Evolutionary conservation across 1,140 invertebrate genomes (phyloP), one percentile per base, ranked within the genome.

Genomic region (Papilio glaucus): DNA sequence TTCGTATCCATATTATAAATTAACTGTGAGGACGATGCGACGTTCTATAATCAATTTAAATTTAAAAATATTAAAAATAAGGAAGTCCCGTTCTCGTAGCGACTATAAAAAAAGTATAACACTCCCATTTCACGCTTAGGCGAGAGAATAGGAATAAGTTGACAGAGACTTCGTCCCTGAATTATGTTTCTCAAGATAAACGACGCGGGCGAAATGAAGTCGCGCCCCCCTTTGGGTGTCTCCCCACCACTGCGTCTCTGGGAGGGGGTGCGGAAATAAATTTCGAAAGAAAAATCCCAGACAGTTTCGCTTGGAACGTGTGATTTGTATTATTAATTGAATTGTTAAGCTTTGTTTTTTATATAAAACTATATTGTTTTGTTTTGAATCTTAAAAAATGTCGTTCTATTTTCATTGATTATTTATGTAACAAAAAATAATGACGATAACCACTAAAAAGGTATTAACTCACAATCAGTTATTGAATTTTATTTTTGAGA

Each of bases 141-240:
- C 88, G 89, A 94, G 91, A 92, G 92, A 94, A 93, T 93, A 92
- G 89, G 93, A 93, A 93, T 94, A 94, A 93, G 93, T 93, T 94
- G 93, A 94, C 93, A 93, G 91, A 89, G 93, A 89, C 93, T 93
- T 92, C 89, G 87, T 85, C 82, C 84, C 84, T 93, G 93, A 94
- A 85, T 94, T 93, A 94, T 94, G 93, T 88, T 85, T 80, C 86
- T 90, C 86, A 93, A 94, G 92, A 94, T 94, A 94, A 94, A 94
- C 92, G 93, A 90, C 92, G 85, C 87, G 86, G 89, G 91, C 92
- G 92, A 93, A 94, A 94, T 94, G 93, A 94, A 94, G 92, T 92
- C 90, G 86, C 86, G 77, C 85, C 79, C 76, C 85, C 78, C 63
- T 72, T 71, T 42, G 41, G 57, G 37, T 29, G 68, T 72, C 73